A percentile compares a stretch with the other conserved stretches of the same genome.
Evolutionary conservation across 2,888 invertebrate genomes (phyloP).

Genomic region (Hymenopus coronatus): DNA sequence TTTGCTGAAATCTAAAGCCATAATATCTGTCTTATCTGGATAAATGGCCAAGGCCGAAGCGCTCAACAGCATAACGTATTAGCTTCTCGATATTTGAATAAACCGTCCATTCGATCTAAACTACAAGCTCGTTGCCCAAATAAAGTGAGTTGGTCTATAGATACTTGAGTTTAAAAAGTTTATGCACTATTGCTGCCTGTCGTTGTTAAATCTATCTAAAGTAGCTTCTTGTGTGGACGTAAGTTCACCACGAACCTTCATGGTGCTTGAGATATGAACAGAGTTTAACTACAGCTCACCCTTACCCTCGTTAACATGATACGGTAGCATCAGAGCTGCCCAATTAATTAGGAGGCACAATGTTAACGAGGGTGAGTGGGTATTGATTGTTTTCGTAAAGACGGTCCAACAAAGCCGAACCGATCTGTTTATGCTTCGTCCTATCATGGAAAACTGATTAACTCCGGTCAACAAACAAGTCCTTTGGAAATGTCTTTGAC

Average conservation of each 20-base stretch:
- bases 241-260: background rate
- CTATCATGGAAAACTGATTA: background rate
- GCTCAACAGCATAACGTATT: too few relatives aligned
- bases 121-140: too few relatives aligned
- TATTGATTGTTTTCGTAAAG: background rate
- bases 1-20: too few relatives aligned
- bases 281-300: background rate
- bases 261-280: background rate
- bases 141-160: too few relatives aligned
- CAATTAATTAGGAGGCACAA: constrained; percentile 10
- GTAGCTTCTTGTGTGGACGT: background rate
- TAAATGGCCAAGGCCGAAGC: too few relatives aligned
- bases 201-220: background rate
- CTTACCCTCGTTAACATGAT: background rate
- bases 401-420: background rate
- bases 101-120: too few relatives aligned
- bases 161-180: too few relatives aligned
- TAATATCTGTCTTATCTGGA: too few relatives aligned
- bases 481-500: too few relatives aligned
- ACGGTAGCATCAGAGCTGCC: background rate
- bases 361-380: background rate
- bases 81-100: too few relatives aligned
- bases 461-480: background rate
- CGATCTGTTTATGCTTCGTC: background rate
- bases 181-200: too few relatives aligned